Base-by-base conservation (phyloP, 2,113 vertebrate genomes). In the Odocoileus virginianus region DNA sequence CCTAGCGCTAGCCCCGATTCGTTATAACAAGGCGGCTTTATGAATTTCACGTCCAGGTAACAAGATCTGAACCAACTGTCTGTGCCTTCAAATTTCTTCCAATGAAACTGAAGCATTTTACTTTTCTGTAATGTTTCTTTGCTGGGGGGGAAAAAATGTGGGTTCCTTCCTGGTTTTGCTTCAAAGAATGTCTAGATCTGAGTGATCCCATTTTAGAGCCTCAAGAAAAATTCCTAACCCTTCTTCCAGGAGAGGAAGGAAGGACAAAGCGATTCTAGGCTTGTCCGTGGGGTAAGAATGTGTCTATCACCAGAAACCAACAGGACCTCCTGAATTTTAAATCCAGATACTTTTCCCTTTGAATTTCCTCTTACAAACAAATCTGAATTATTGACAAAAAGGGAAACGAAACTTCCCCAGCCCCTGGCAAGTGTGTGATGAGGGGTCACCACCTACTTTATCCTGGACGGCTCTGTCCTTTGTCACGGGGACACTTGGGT, bases 261-360 rank as follows among this genome's bases (percentile, higher is more conserved):
- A 8, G 6, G 0, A 1, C 47, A 0, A 0, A 3, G 36, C 3
- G 0, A 0, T 0, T 6, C 54, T 33, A 43, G 25, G 12, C 40
- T 5, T 4, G 28, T 3, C 17, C 1, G 0, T 0, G 2, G 7
- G 0, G 5, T 3, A 3, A 28, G 10, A 9, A 4, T 0, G 1
- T 4, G 13, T 14, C 67, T 0, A 0, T 50, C 15, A 2, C 92
- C 11, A 5, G 79, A 6, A n/a, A 30, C 19, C 1, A 4, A 7
- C 0, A 27, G 36, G 74, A 2, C 2, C 7, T 10, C 45, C 60
- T 2, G 33, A 27, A 25, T 21, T 23, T 43, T 4, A 47, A 60
- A 33, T 47, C 21, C 5, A 64, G 33, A 15, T 2, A 1, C 8
- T 45, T 54, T 40, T 21, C 14, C 28, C 27, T 79, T 9, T 2